A percentile compares a stretch with the other conserved stretches of the same genome.
These are phyloP conservation scores for Drosophila nr. perissopoda DNA, from an alignment of 2,888 invertebrate species.

Conservation along the genomic window DNA sequence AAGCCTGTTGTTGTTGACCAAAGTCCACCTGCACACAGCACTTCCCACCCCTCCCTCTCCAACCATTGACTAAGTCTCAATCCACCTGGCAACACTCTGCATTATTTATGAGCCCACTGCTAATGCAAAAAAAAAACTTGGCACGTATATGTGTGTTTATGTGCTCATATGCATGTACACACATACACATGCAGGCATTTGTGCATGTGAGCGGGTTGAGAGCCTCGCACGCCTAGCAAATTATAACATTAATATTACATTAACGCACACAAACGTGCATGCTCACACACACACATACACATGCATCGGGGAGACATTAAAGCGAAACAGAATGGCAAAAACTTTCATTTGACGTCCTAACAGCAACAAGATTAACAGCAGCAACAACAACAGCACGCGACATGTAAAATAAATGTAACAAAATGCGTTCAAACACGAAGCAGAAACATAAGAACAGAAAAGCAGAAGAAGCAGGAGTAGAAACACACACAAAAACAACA, in stretches of 20 bases:
- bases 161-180: constrained; percentile 8
- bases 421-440: constrained; percentile 58
- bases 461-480: constrained; percentile 27
- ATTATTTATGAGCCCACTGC: constrained; percentile 65
- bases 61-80: constrained; percentile 28
- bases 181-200: constrained; percentile 2
- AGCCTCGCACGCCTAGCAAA: constrained; percentile 69
- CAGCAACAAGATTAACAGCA: constrained; percentile 46
- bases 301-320: constrained; percentile 76
- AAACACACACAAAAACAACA: constrained; percentile 38
- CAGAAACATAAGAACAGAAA: constrained; percentile 24
- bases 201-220: constrained; percentile 41
- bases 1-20: constrained; percentile 33
- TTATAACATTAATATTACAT: constrained; percentile 81
- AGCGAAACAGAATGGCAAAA: constrained; percentile 65
- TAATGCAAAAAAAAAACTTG: constrained; percentile 52
- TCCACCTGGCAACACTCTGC: constrained; percentile 62
- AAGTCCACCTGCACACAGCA: constrained; percentile 35
- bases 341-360: constrained; percentile 68
- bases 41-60: background rate
- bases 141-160: constrained; percentile 36
- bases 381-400: constrained; percentile 47
- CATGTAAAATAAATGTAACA: constrained; percentile 72
- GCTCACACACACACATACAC: constrained; percentile 31
- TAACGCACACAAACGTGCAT: constrained; percentile 65